Conservation (phyloP, 2,888 invertebrate genomes). For the Melipona beecheii region DNA sequence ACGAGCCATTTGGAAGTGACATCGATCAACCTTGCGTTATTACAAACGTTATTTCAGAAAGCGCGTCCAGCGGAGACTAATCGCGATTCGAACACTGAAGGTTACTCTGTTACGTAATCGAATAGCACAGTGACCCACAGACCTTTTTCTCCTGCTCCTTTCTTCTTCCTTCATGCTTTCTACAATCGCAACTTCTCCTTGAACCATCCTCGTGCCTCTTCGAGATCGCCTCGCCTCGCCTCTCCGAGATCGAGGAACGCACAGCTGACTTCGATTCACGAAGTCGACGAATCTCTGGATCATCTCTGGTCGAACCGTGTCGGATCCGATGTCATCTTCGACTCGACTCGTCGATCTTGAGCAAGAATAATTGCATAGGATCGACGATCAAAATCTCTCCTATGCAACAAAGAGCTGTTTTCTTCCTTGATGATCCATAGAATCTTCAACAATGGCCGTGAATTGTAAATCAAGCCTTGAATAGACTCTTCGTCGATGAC, state of each 20-base stretch:
- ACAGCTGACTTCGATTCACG: constrained; percentile 2
- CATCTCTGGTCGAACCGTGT: not conserved
- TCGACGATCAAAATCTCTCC: not conserved
- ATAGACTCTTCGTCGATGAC: not conserved
- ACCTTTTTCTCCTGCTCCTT: constrained; percentile 63
- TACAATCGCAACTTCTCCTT: constrained; percentile 62
- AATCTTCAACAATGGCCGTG: not conserved
- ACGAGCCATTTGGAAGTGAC: not conserved
- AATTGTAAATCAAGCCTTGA: not conserved
- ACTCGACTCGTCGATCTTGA: constrained; percentile 1
- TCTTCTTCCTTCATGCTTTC: constrained; percentile 58
- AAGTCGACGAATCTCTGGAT: not conserved
- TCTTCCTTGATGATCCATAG: not conserved
- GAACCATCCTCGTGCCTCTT: constrained; percentile 54
- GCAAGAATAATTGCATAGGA: too few species aligned
- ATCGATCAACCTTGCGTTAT: not conserved
- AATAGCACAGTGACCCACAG: constrained; percentile 77
- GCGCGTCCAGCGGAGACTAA: not conserved
- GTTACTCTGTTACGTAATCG: constrained; percentile 54
- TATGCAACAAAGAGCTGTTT: not conserved
- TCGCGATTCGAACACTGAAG: constrained; percentile 38
- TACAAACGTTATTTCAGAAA: not conserved
- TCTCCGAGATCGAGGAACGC: constrained; percentile 1
- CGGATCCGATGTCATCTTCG: not conserved
- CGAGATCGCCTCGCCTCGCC: constrained; percentile 32